Evolutionary conservation across 2,888 invertebrate species (phyloP), one percentile per base, ranked within the genome.

Genomic region (Tetramorium bicarinatum): DNA sequence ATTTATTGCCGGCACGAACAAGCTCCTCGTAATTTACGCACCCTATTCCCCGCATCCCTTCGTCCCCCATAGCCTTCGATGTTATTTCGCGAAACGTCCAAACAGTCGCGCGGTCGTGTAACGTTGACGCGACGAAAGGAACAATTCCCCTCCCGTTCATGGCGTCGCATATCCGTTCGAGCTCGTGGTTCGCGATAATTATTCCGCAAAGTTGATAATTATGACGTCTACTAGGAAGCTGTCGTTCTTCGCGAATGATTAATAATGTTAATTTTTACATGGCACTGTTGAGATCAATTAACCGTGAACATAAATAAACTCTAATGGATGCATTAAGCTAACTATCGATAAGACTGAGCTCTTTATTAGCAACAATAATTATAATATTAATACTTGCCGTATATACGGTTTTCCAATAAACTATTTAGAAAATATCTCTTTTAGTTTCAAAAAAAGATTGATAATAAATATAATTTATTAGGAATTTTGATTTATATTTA

Each of bases 1-100:
- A 90, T 90, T 90, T 88, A 90, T 90, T 87, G 80, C 85, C 81
- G 54, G 62, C 62, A 62, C 85, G 67, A 76, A 85, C 85, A 71
- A 82, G 83, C 80, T 86, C 47, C 86, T 77, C 80, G 87, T 90
- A 90, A 90, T 88, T 90, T 90, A 90, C 90, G 90, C 87, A 87
- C 83, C 67, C 75, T 47, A 66, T 72, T 72, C 54, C 85, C 85
- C 21, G 49, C 74, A 71, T 79, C 76, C 84, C 34, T 75, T 75
- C 83, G 56, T 82, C 61, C 62, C 85, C 29, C 77, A 4, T 34
- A 62, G 83, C 84, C 71, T 54, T 66, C 82, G 71, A 75, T 56
- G 83, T 83, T 90, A 90, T 87, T 88, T 83, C 85, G 85, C 87
- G 83, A 84, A 87, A 83, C 85, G 88, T 83, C 82, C 87, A 74